Evolutionary conservation across 2,888 invertebrate genomes (phyloP).

Genomic region (Aphodius granarius): DNA sequence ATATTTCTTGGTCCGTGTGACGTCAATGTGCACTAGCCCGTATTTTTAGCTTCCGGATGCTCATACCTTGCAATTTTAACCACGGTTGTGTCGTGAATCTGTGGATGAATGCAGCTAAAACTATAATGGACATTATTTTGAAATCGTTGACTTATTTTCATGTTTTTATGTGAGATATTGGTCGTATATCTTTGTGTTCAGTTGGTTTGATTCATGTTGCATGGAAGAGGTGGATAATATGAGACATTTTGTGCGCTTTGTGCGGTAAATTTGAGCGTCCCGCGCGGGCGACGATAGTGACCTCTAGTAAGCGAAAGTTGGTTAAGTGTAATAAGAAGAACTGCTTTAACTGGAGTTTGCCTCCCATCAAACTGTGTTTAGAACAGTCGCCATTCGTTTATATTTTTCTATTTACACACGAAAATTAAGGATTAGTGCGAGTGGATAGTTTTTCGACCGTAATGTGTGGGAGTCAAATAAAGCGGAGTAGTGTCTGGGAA

Average conservation of each 20-base stretch:
- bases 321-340: slow-evolving; percentile 40
- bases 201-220: neutral
- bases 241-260: neutral
- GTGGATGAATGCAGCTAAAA: neutral
- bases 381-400: slow-evolving; percentile 54
- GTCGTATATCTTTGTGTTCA: neutral
- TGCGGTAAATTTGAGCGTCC: neutral
- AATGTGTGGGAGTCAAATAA: slow-evolving; percentile 34
- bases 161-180: neutral
- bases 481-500: slow-evolving; percentile 28
- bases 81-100: no score
- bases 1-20: no score
- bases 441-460: neutral
- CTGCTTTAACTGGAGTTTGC: slow-evolving; percentile 54
- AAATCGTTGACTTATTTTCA: neutral
- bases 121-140: neutral
- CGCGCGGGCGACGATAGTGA: slow-evolving; percentile 7
- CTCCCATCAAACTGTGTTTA: slow-evolving; percentile 54
- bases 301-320: slow-evolving; percentile 27
- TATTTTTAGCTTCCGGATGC: no score
- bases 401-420: slow-evolving; percentile 48
- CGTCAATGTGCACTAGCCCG: no score
- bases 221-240: neutral
- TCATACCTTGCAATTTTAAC: no score
- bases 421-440: slow-evolving; percentile 40